phyloP scores from a whole-genome alignment of 2,113 vertebrate species.

The Tinamus guttatus region DNA sequence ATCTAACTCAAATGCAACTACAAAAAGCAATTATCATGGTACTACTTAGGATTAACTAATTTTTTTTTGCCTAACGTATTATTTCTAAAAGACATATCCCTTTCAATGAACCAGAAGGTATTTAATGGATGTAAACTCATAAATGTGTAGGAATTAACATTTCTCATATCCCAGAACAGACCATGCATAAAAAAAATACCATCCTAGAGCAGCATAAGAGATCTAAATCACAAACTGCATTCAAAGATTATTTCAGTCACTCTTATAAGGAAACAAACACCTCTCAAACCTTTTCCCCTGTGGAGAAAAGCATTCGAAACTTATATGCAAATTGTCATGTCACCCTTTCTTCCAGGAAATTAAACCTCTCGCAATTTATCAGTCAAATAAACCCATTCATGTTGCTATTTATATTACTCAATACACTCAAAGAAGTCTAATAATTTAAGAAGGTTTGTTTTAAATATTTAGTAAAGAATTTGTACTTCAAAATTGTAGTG shows the following conservation, averaged over 20 bases:
- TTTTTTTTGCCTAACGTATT: not conserved
- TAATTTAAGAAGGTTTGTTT: not conserved
- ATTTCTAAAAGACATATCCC: not conserved
- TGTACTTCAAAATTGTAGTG: not conserved
- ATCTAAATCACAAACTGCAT: conserved; percentile 2
- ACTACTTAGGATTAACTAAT: not conserved
- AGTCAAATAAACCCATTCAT: not conserved
- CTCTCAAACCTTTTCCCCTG: not conserved
- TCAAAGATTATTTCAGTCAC: conserved; percentile 14
- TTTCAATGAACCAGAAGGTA: not conserved
- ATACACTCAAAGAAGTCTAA: not conserved
- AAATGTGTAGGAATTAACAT: not conserved
- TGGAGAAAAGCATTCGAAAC: conserved; percentile 36
- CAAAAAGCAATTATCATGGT: not conserved
- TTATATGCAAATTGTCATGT: conserved; percentile 1
- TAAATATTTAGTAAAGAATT: not conserved
- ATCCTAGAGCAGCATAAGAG: conserved; percentile 27
- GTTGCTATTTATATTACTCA: not conserved
- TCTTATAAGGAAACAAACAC: not conserved
- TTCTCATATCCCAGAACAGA: conserved; percentile 1
- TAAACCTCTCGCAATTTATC: not conserved
- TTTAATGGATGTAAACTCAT: conserved; percentile 13
- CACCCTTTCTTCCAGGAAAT: not conserved
- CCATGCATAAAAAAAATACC: conserved; percentile 62
- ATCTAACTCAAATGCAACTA: conserved; percentile 17